Conservation (phyloP, 1,140 invertebrate species). For the Drosophila kohkoa region DNA sequence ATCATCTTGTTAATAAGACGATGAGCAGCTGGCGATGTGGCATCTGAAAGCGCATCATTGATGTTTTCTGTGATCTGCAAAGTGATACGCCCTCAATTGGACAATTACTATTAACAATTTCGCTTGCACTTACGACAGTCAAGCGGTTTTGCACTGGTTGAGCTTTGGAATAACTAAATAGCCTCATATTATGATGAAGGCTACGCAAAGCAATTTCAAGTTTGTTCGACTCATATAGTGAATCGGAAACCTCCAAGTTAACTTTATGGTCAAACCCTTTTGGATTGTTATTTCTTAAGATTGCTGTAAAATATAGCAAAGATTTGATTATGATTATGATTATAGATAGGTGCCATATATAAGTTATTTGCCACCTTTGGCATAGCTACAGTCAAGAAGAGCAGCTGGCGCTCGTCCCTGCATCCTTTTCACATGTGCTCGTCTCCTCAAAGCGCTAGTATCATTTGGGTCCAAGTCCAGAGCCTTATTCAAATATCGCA, state of each 20-base stretch:
- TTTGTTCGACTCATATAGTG: constrained; percentile 66
- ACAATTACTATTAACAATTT: neutral
- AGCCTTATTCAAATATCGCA: constrained; percentile 50
- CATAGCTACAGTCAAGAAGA: constrained; percentile 50
- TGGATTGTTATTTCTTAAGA: neutral
- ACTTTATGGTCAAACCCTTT: constrained; percentile 3
- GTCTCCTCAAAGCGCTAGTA: constrained; percentile 35
- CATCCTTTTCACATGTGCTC: constrained; percentile 47
- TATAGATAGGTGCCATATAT: neutral
- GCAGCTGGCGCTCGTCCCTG: constrained; percentile 51
- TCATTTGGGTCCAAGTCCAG: constrained; percentile 37
- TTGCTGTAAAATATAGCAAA: constrained; percentile 7
- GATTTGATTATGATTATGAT: too few relatives aligned
- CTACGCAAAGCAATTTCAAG: constrained; percentile 64
- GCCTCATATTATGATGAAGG: constrained; percentile 36
- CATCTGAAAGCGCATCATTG: constrained; percentile 41
- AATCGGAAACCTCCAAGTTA: constrained; percentile 56
- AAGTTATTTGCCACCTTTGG: constrained; percentile 41
- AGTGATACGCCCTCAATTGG: neutral
- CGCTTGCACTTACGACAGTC: constrained; percentile 45
- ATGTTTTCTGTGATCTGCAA: constrained; percentile 58
- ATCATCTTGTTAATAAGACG: constrained; percentile 49
- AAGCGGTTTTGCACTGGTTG: constrained; percentile 43
- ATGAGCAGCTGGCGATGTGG: constrained; percentile 40
- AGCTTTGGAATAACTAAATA: constrained; percentile 34